phyloP scores from a whole-genome alignment of 2,797 vertebrate genomes.

The Chelidonichthys spinosus region DNA sequence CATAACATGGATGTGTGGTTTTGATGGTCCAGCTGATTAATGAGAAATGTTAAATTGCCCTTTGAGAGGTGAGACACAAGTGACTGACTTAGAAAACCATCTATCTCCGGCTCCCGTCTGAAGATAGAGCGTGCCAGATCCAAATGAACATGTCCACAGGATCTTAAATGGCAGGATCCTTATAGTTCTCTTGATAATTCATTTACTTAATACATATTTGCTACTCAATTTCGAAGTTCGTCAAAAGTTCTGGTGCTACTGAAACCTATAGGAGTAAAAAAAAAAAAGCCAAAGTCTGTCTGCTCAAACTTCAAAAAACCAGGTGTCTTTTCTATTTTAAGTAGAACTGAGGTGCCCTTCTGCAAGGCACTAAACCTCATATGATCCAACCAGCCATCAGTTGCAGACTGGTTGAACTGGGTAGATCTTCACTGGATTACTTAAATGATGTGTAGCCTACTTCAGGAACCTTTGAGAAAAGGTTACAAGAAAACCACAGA shows the following conservation, averaged over 20 bases:
- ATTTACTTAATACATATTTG: neutral
- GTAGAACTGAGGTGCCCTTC: neutral
- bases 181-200: neutral
- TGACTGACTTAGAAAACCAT: too few species aligned
- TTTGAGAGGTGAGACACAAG: neutral
- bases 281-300: neutral
- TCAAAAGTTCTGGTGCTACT: neutral
- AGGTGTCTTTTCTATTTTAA: neutral
- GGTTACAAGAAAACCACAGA: neutral
- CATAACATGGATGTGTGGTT: conserved; percentile 5
- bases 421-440: neutral
- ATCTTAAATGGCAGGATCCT: neutral
- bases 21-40: neutral
- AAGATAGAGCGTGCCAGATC: neutral
- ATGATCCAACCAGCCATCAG: neutral
- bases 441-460: neutral
- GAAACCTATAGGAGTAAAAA: neutral
- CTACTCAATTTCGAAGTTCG: neutral
- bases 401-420: neutral
- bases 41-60: neutral
- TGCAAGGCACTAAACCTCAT: neutral
- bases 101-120: too few species aligned
- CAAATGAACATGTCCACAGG: too few species aligned
- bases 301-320: neutral
- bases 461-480: neutral